Evolutionary conservation across 2,888 invertebrate genomes (phyloP).

Genomic region (Agriopis aurantiaria): DNA sequence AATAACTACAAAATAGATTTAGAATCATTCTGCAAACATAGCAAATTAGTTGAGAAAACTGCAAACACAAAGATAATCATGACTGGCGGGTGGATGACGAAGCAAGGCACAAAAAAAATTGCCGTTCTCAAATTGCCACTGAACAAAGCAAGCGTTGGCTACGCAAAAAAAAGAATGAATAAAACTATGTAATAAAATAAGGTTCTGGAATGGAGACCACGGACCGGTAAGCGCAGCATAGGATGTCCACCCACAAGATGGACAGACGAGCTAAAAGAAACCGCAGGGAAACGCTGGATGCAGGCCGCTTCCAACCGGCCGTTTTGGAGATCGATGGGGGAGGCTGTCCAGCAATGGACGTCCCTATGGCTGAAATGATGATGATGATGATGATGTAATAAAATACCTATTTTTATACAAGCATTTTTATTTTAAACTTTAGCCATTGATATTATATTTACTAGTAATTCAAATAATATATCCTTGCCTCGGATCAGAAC

Average conservation of each 20-base stretch:
- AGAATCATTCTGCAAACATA: slow-evolving; percentile 60
- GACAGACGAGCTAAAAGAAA: too few species aligned
- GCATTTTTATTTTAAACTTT: slow-evolving; percentile 30
- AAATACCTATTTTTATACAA: slow-evolving; percentile 13
- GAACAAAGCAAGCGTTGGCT: slow-evolving; percentile 29
- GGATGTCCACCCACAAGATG: too few species aligned
- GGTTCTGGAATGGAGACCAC: too few species aligned
- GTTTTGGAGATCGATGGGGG: too few species aligned
- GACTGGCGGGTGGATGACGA: slow-evolving; percentile 56
- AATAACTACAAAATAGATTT: slow-evolving; percentile 71
- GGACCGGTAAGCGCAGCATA: too few species aligned
- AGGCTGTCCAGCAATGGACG: too few species aligned
- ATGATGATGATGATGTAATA: not conserved
- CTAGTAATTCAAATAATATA: too few species aligned
- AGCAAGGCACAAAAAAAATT: slow-evolving; percentile 32
- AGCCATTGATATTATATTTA: too few species aligned
- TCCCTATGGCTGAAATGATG: too few species aligned
- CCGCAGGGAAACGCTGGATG: too few species aligned
- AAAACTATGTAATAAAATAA: not conserved
- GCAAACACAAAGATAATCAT: slow-evolving; percentile 63
- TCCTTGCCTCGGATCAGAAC: too few species aligned
- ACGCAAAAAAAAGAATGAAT: not conserved
- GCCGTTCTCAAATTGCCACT: slow-evolving; percentile 73
- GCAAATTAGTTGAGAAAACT: slow-evolving; percentile 63
- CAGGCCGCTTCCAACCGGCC: too few species aligned